Conservation (phyloP, 1,140 invertebrate genomes). For the Drosophila jambulina region DNA sequence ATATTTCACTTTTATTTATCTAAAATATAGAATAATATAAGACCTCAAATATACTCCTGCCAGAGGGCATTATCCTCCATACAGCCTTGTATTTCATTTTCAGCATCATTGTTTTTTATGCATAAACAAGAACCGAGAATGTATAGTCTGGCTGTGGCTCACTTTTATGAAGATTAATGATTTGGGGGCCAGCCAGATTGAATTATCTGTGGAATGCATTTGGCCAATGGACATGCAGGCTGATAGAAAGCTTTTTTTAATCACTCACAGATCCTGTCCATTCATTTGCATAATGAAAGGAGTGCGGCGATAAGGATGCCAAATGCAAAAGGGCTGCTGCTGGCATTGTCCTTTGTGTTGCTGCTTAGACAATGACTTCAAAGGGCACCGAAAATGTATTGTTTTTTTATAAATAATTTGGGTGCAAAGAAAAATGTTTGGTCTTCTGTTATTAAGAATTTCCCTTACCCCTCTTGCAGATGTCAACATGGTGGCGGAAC, state of each 20-base stretch:
- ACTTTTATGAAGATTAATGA: slow-evolving; percentile 82
- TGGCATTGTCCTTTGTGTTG: slow-evolving; percentile 45
- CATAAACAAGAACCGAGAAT: slow-evolving; percentile 45
- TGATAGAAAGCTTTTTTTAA: slow-evolving; percentile 54
- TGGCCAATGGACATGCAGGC: slow-evolving; percentile 34
- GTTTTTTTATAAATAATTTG: slow-evolving; percentile 32
- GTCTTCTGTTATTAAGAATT: slow-evolving; percentile 28
- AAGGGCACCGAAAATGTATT: slow-evolving; percentile 41
- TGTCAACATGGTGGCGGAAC: slow-evolving; percentile 92
- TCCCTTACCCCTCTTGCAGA: slow-evolving; percentile 62
- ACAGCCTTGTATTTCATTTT: neutral
- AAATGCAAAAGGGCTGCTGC: slow-evolving; percentile 26
- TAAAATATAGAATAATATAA: too few species aligned
- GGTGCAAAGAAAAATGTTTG: slow-evolving; percentile 38
- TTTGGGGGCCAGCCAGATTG: slow-evolving; percentile 56
- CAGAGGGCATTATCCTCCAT: neutral
- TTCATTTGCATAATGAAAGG: slow-evolving; percentile 78
- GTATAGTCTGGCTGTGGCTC: slow-evolving; percentile 34
- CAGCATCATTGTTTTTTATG: slow-evolving; percentile 27
- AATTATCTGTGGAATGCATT: slow-evolving; percentile 61
- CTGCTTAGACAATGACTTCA: slow-evolving; percentile 52
- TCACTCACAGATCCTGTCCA: slow-evolving; percentile 42
- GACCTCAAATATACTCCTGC: neutral
- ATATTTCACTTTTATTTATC: neutral
- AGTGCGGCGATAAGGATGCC: slow-evolving; percentile 24